Percentiles rank a stretch among this genome's conserved stretches.
phyloP scores from a whole-genome alignment of 2,888 invertebrate genomes.

The Philereme vetulata region DNA sequence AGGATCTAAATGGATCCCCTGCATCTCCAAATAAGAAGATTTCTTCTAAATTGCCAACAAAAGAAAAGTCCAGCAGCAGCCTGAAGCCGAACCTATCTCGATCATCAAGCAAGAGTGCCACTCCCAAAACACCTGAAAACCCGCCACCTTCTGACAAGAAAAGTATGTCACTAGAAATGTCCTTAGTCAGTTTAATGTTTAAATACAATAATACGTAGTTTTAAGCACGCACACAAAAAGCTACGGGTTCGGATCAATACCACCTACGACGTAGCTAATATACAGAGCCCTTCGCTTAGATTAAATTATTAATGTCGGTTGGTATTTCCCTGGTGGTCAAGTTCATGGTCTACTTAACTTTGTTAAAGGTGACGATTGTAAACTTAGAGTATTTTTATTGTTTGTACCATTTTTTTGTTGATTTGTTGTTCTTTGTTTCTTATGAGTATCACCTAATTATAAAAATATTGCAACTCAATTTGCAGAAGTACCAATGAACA shows the following conservation, averaged over 20 bases:
- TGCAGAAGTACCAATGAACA: constrained; percentile 95
- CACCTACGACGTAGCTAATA: background rate
- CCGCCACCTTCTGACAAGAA: constrained; percentile 85
- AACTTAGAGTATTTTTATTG: too few species aligned
- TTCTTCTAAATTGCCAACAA: constrained; percentile 81
- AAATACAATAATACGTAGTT: background rate
- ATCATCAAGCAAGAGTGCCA: constrained; percentile 85
- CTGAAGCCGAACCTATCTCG: constrained; percentile 80
- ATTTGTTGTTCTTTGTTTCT: too few species aligned
- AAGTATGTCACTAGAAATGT: constrained; percentile 75
- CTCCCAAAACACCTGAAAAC: constrained; percentile 89
- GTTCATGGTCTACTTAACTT: constrained; percentile 13
- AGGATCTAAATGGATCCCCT: constrained; percentile 88
- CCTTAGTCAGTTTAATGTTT: background rate
- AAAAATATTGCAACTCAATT: constrained; percentile 29
- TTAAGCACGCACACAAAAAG: background rate
- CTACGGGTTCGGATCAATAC: constrained; percentile 20
- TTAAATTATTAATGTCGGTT: constrained; percentile 30
- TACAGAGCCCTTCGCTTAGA: constrained; percentile 17
- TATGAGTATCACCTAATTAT: too few species aligned
- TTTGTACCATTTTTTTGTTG: too few species aligned
- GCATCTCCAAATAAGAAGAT: constrained; percentile 90
- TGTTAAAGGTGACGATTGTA: background rate
- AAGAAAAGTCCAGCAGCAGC: constrained; percentile 77
- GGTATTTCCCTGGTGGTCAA: constrained; percentile 29